Conservation (phyloP, 2,797 vertebrate genomes). For the Rhabdophis nuchalis region DNA sequence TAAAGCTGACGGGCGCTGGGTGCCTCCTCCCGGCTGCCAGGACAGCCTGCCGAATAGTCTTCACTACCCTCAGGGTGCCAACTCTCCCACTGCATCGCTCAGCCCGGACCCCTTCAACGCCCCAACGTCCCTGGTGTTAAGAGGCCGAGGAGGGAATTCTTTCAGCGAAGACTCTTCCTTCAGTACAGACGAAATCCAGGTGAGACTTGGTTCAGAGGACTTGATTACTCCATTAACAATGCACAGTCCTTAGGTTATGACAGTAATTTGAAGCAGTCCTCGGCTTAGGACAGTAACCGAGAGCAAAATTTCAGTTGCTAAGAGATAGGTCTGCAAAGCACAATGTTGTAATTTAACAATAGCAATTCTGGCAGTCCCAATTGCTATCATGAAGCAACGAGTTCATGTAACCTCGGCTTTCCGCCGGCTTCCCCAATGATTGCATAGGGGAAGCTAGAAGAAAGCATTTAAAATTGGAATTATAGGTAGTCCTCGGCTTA, state of each 20-base stretch:
- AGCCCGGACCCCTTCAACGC: constrained; percentile 30
- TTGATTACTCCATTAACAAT: background rate
- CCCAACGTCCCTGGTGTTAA: background rate
- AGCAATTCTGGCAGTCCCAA: background rate
- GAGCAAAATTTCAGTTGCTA: background rate
- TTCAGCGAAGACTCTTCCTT: constrained; percentile 51
- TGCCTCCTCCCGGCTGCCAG: constrained; percentile 33
- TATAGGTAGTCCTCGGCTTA: rapidly evolving
- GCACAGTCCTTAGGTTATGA: too few species aligned
- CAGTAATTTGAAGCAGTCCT: background rate
- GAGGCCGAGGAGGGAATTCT: constrained; percentile 25
- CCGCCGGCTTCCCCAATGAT: background rate
- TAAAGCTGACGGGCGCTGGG: constrained; percentile 51
- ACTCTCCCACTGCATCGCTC: constrained; percentile 34
- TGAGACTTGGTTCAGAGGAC: background rate
- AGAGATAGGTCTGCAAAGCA: background rate
- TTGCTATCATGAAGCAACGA: background rate
- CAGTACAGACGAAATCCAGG: constrained; percentile 41
- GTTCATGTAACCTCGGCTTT: background rate
- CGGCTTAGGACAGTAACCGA: background rate
- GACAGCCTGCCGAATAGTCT: constrained; percentile 24
- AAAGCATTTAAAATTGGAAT: background rate
- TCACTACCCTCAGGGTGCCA: constrained; percentile 28
- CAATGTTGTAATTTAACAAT: background rate
- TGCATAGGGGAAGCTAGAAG: background rate